phyloP scores from a whole-genome alignment of 2,797 vertebrate species.

The Cyprinodon diabolis region DNA sequence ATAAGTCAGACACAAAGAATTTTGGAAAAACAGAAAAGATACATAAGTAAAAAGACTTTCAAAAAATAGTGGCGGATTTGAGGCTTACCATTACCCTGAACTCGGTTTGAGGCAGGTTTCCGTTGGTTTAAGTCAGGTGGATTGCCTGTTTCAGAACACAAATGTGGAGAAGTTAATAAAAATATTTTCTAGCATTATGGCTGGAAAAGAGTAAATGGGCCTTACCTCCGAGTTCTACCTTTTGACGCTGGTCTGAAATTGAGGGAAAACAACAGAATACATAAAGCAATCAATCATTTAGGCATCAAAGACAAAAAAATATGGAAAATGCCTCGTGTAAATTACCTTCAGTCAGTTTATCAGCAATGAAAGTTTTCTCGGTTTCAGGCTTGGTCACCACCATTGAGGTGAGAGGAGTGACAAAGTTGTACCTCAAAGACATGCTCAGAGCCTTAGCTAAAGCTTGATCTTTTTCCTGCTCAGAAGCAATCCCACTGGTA shows the following conservation, averaged over 20 bases:
- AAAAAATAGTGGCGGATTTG: background rate
- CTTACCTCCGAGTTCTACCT: conserved; percentile 20
- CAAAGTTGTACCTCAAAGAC: conserved; percentile 91
- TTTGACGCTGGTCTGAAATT: conserved; percentile 56
- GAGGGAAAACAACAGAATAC: conserved; percentile 6
- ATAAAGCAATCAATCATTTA: background rate
- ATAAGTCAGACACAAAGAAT: no score
- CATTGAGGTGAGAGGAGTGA: conserved; percentile 96
- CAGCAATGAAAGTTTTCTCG: conserved; percentile 76
- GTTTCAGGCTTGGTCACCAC: conserved; percentile 93
- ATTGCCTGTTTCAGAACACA: conserved; percentile 4
- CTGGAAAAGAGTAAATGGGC: background rate
- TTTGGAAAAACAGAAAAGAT: no score
- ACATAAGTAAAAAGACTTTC: no score
- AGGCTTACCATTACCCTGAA: background rate
- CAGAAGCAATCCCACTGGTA: conserved; percentile 77
- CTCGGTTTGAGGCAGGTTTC: no score
- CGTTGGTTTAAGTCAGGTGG: no score
- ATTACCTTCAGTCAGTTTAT: conserved; percentile 92
- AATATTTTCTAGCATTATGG: background rate
- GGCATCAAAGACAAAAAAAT: background rate
- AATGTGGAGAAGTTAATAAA: background rate
- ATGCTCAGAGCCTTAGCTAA: conserved; percentile 86
- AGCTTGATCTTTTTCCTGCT: conserved; percentile 80
- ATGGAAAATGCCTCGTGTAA: conserved; percentile 22